Conservation (phyloP, 2,797 vertebrate species). For the Odontamblyopus lacepedii region DNA sequence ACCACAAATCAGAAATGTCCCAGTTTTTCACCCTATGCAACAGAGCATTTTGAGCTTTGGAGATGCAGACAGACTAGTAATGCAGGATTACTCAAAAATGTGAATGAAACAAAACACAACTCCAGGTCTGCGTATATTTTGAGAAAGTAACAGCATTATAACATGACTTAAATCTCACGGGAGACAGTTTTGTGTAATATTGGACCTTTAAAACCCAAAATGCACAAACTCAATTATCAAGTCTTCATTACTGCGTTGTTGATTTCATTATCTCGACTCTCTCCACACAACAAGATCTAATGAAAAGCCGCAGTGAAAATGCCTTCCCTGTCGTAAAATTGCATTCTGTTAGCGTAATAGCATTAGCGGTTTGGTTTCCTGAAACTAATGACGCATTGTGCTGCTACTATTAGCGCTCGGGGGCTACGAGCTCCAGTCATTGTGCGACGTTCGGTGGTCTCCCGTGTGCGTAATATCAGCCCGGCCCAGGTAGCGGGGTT, state of each 20-base stretch:
- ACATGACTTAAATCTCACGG: too few relatives aligned
- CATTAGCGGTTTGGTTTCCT: slow-evolving; percentile 75
- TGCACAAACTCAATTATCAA: too few relatives aligned
- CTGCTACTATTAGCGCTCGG: slow-evolving; percentile 82
- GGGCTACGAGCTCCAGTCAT: slow-evolving; percentile 65
- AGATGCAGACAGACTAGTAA: too few relatives aligned
- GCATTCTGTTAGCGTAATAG: slow-evolving; percentile 64
- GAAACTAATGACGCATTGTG: slow-evolving; percentile 82
- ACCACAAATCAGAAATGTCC: too few relatives aligned
- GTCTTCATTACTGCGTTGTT: not conserved
- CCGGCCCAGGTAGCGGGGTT: slow-evolving; percentile 79
- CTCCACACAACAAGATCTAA: slow-evolving; percentile 72
- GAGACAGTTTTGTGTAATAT: too few relatives aligned
- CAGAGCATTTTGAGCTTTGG: too few relatives aligned
- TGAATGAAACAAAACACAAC: too few relatives aligned
- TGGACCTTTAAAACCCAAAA: too few relatives aligned
- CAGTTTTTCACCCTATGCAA: too few relatives aligned
- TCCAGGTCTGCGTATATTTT: too few relatives aligned
- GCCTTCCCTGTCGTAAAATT: slow-evolving; percentile 69
- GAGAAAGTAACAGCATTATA: too few relatives aligned
- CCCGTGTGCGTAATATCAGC: slow-evolving; percentile 83
- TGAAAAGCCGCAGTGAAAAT: slow-evolving; percentile 67
- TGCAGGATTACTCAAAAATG: too few relatives aligned
- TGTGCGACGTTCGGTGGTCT: slow-evolving; percentile 80
- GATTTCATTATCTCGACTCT: slow-evolving; percentile 1